Evolutionary conservation across 2,797 vertebrate species (phyloP), one percentile per base, ranked within the genome.

Genomic region (Myoxocephalus aenaeus): DNA sequence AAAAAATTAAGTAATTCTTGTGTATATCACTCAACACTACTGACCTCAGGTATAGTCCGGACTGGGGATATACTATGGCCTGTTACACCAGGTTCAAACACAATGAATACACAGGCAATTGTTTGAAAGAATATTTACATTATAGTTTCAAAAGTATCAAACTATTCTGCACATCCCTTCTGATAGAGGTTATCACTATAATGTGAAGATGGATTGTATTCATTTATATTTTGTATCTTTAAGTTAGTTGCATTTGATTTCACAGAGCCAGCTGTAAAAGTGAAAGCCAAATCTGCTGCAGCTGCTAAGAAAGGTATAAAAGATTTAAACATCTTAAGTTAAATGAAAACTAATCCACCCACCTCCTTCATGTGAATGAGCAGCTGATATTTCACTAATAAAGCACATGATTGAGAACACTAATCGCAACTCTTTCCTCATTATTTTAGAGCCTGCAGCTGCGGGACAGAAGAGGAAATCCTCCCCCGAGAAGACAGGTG

Each of bases 401-500:
- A 77, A 73, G 67, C 44, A 15, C 62, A 70, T 25, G 14, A 69
- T 75, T 63, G 59, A 73, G 70, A 48, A 32, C 29, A 22, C 4
- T 80, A 70, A 86, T 77, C 69, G 2, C 0, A 15, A 7, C 57
- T 84, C 44, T 58, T 61, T 80, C 25, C 57, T 84, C 48, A 8
- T 87, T 20, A 48, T 6, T 12, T 73, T 2, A 92, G 90, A 71
- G 58, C 73, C 92, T 38, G 77, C 74, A 40, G 85, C 86, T 64
- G 67, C 0, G 2, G 56, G 36, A 32, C 82, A 80, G 50, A 91
- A 48, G 77, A 82, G 70, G 70, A 92, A 75, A 74, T 3, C 83
- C 17, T 68, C 59, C 14, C 67, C 86, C 15, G 75, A 72, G 22
- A 82, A 83, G 83, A 85, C 81, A 87, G 91, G 92, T 92, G 70